These are phyloP conservation scores for Slavum lentiscoides DNA, from an alignment of 2,888 invertebrate species.

Conservation along the genomic window DNA sequence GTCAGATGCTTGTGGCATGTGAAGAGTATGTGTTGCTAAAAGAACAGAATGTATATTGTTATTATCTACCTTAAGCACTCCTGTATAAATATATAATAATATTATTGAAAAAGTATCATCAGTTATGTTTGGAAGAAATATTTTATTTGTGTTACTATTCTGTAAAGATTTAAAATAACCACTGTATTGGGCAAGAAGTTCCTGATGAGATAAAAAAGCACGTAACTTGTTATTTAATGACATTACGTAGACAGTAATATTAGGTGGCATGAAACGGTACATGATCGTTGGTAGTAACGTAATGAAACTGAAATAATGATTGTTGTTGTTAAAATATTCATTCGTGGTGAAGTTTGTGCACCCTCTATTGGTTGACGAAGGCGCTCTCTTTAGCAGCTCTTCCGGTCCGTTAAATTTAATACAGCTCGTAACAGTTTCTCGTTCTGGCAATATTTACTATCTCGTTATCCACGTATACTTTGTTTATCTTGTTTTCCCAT, in stretches of 20 bases:
- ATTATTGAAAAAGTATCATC: conserved; percentile 67
- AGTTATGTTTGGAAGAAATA: conserved; percentile 57
- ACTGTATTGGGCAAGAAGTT: conserved; percentile 70
- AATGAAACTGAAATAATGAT: conserved; percentile 43
- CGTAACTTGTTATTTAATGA: conserved; percentile 33
- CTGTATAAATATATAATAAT: conserved; percentile 76
- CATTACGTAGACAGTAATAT: conserved; percentile 34
- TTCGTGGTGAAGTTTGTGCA: conserved; percentile 10
- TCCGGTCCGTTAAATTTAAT: conserved; percentile 43
- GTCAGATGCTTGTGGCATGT: conserved; percentile 74
- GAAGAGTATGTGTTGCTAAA: conserved; percentile 72
- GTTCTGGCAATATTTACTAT: conserved; percentile 41
- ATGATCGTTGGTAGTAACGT: conserved; percentile 26
- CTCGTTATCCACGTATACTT: conserved; percentile 36
- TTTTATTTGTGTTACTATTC: conserved; percentile 62
- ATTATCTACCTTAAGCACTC: conserved; percentile 70
- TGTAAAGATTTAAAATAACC: conserved; percentile 67
- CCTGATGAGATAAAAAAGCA: conserved; percentile 67
- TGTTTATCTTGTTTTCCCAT: conserved; percentile 43
- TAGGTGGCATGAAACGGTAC: conserved; percentile 37
- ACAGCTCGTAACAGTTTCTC: background rate
- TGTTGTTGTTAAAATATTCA: conserved; percentile 44
- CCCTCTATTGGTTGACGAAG: conserved; percentile 27
- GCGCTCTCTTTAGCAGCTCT: conserved; percentile 45
- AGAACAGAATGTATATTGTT: conserved; percentile 74